These are phyloP conservation scores for Gephyroberyx darwinii DNA, from an alignment of 2,797 vertebrate genomes.

Conservation along the genomic window DNA sequence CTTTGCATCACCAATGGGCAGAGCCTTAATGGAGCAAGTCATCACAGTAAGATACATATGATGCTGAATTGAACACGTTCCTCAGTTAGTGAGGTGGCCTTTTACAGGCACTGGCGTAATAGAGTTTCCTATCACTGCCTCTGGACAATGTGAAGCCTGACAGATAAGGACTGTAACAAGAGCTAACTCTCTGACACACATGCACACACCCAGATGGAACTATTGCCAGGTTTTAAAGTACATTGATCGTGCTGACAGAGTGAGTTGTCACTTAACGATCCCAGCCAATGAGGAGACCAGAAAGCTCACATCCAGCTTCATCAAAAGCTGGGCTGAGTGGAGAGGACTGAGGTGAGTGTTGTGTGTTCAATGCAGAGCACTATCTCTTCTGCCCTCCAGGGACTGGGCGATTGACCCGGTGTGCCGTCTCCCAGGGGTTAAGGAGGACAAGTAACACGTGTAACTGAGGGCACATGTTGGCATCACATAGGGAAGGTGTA, in stretches of 20 bases:
- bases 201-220: not conserved
- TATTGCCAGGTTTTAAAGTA: slow-evolving; percentile 23
- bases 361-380: slow-evolving; percentile 36
- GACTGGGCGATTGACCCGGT: slow-evolving; percentile 54
- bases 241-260: slow-evolving; percentile 20
- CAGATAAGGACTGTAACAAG: not conserved
- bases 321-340: slow-evolving; percentile 4
- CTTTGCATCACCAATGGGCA: slow-evolving; percentile 13
- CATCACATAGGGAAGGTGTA: not conserved
- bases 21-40: not conserved
- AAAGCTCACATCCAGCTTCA: not conserved
- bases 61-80: not conserved
- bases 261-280: slow-evolving; percentile 6
- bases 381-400: slow-evolving; percentile 39
- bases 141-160: not conserved
- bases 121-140: slow-evolving; percentile 12
- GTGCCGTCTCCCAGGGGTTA: slow-evolving; percentile 32
- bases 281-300: slow-evolving; percentile 5
- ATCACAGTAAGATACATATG: not conserved
- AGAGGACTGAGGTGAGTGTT: slow-evolving; percentile 29
- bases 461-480: slow-evolving; percentile 24
- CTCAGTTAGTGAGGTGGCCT: not conserved
- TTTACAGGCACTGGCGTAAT: slow-evolving; percentile 7
- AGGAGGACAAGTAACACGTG: slow-evolving; percentile 33
- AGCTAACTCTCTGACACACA: not conserved